Conservation (phyloP, 1,140 invertebrate species). For the Schlechtendalia chinensis region DNA sequence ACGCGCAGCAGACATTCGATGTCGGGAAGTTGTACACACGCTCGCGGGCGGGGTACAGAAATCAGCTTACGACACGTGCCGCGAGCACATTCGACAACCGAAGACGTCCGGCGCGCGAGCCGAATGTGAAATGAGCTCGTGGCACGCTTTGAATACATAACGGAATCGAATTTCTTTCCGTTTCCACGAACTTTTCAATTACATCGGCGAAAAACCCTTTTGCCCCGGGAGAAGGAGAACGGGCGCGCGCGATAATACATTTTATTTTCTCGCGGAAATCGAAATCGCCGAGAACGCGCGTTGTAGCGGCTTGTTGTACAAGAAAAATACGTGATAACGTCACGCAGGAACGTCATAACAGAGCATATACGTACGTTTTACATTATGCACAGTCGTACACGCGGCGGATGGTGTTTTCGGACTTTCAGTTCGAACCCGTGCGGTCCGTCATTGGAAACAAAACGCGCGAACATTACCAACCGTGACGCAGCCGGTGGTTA, state of each 20-base stretch:
- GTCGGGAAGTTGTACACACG: constrained; percentile 36
- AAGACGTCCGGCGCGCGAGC: constrained; percentile 37
- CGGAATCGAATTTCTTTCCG: constrained; percentile 48
- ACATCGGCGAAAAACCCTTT: constrained; percentile 45
- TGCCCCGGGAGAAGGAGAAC: background rate
- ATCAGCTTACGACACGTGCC: constrained; percentile 45
- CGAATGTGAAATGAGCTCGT: constrained; percentile 33
- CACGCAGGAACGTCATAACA: too few species aligned
- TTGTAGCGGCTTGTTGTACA: too few species aligned
- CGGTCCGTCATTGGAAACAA: too few species aligned
- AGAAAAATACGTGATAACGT: too few species aligned
- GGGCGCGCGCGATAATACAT: background rate
- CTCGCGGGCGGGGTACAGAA: constrained; percentile 27
- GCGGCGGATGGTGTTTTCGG: too few species aligned
- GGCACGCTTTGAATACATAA: constrained; percentile 49
- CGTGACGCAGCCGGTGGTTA: too few species aligned
- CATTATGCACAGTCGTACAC: too few species aligned
- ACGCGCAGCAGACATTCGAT: background rate
- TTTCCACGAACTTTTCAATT: constrained; percentile 48
- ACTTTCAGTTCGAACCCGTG: too few species aligned
- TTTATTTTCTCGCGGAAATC: too few species aligned
- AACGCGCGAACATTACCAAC: too few species aligned
- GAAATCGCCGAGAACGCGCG: background rate
- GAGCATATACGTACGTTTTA: too few species aligned
- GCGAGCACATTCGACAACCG: constrained; percentile 43